Conservation (phyloP, 2,888 invertebrate genomes). For the Empis livida region DNA sequence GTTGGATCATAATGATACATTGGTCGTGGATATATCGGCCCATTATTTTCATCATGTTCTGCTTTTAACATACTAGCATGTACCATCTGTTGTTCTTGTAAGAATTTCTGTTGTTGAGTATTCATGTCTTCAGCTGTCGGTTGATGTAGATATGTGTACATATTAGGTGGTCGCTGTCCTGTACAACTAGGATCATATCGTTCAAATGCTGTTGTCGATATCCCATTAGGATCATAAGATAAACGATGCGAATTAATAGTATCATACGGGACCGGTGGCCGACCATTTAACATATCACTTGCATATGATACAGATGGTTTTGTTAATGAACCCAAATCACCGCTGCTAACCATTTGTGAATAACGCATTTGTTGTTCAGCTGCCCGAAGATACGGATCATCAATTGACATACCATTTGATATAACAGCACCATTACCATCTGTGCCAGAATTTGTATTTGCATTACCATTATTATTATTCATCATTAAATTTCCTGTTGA, state of each 20-base stretch:
- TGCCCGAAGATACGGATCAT: slow-evolving; percentile 17
- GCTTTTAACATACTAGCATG: slow-evolving; percentile 48
- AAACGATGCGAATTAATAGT: slow-evolving; percentile 42
- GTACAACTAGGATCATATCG: slow-evolving; percentile 46
- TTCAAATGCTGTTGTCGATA: slow-evolving; percentile 45
- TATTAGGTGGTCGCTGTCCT: slow-evolving; percentile 38
- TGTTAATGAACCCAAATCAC: slow-evolving; percentile 32
- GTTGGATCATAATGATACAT: slow-evolving; percentile 73
- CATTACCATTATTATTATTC: background rate
- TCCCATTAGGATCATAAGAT: slow-evolving; percentile 43
- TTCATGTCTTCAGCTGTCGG: slow-evolving; percentile 42
- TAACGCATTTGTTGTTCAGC: slow-evolving; percentile 31
- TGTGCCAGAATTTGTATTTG: background rate
- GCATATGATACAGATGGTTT: slow-evolving; percentile 21
- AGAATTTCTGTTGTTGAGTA: slow-evolving; percentile 43
- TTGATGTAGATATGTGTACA: slow-evolving; percentile 46
- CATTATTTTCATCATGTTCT: slow-evolving; percentile 54
- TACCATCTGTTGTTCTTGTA: slow-evolving; percentile 40
- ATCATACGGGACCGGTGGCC: slow-evolving; percentile 44
- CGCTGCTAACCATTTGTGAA: slow-evolving; percentile 41
- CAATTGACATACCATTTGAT: slow-evolving; percentile 12
- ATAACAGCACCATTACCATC: background rate
- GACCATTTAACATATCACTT: slow-evolving; percentile 18
- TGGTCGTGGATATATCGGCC: slow-evolving; percentile 66
- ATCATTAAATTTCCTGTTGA: background rate